phyloP scores from a whole-genome alignment of 1,140 invertebrate species.

The Wasmannia auropunctata region DNA sequence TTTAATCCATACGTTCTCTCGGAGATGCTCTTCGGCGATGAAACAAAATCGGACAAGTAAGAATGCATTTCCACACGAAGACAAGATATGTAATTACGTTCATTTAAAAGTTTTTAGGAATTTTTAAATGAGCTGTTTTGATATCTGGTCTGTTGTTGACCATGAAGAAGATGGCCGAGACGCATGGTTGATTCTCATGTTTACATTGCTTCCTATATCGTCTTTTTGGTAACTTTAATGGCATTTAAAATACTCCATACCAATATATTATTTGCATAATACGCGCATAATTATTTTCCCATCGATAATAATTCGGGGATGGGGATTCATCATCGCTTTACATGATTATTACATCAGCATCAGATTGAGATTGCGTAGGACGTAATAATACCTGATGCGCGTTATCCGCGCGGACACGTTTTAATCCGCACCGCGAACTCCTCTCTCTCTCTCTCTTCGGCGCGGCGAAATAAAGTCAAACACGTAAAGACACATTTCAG shows the following conservation, averaged over 20 bases:
- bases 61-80: background rate
- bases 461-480: slow-evolving; percentile 51
- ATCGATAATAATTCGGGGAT: slow-evolving; percentile 26
- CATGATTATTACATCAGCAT: slow-evolving; percentile 46
- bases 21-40: background rate
- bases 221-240: background rate
- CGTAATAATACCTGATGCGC: slow-evolving; percentile 24
- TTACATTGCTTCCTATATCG: background rate
- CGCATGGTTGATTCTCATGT: background rate
- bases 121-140: background rate
- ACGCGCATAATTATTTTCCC: slow-evolving; percentile 38
- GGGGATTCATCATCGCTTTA: slow-evolving; percentile 10
- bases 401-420: slow-evolving; percentile 8
- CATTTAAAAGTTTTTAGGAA: background rate
- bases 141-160: background rate
- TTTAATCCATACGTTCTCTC: background rate
- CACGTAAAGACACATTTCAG: slow-evolving; percentile 60
- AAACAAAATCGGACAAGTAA: background rate
- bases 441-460: too few species aligned
- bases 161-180: background rate
- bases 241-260: slow-evolving; percentile 10
- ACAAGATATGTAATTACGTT: background rate
- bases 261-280: slow-evolving; percentile 42
- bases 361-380: background rate
- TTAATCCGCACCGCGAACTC: background rate